Evolutionary conservation across 2,888 invertebrate genomes (phyloP).

Genomic region (Megamerina dolium): DNA sequence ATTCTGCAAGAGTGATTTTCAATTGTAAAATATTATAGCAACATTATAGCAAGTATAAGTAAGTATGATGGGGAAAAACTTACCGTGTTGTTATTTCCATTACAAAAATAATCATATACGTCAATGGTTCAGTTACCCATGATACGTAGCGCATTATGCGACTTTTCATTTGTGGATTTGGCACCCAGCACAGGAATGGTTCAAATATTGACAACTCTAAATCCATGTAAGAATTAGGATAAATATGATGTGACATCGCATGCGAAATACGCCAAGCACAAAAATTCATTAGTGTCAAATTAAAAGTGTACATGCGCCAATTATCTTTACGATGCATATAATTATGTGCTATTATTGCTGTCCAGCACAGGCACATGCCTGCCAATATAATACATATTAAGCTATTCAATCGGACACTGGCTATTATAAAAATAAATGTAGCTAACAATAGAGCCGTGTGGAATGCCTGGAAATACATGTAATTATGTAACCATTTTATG

Average conservation of each 20-base stretch:
- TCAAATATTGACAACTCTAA: constrained; percentile 64
- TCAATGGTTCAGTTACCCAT: constrained; percentile 51
- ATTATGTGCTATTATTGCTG: constrained; percentile 64
- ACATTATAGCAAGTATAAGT: neutral
- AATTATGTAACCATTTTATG: neutral
- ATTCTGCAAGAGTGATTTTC: constrained; percentile 34
- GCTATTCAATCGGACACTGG: constrained; percentile 41
- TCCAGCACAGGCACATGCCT: constrained; percentile 56
- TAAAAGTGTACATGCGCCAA: constrained; percentile 73
- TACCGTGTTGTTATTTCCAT: constrained; percentile 40
- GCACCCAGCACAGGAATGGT: constrained; percentile 63
- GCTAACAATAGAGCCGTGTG: constrained; percentile 45
- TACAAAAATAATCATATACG: constrained; percentile 36
- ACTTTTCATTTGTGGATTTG: constrained; percentile 53
- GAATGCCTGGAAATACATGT: constrained; percentile 33
- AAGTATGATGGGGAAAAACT: neutral
- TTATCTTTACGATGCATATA: constrained; percentile 71
- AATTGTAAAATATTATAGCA: neutral
- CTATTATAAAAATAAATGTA: constrained; percentile 42
- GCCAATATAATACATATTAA: constrained; percentile 45
- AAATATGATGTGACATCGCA: constrained; percentile 71
- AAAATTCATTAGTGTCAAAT: constrained; percentile 57
- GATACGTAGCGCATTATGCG: constrained; percentile 52
- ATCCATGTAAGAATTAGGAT: constrained; percentile 71
- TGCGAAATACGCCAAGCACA: constrained; percentile 72